Percentiles rank a stretch among this genome's conserved stretches.
Conservation (phyloP, 2,113 vertebrate species). For the Malurus melanocephalus region DNA sequence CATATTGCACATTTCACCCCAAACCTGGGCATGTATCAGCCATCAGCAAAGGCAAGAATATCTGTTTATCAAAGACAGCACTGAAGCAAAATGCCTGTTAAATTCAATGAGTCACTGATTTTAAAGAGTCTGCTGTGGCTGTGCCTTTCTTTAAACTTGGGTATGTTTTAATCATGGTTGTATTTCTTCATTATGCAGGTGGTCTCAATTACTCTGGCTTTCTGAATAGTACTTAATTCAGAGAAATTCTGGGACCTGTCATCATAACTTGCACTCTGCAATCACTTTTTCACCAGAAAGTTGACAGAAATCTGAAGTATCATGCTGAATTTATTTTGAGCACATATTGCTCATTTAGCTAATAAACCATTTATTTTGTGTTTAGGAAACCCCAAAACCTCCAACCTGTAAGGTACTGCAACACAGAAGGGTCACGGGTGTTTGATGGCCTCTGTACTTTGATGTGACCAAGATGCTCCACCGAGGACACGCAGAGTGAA, state of each 20-base stretch:
- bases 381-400: background rate
- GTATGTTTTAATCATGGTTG: background rate
- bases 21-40: background rate
- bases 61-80: background rate
- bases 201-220: background rate
- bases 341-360: background rate
- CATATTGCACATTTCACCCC: background rate
- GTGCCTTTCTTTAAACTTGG: background rate
- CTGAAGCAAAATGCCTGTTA: background rate
- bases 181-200: background rate
- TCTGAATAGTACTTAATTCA: background rate
- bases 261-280: background rate
- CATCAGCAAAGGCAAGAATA: background rate
- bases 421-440: fast-evolving
- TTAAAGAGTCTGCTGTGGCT: background rate
- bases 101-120: background rate
- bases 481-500: background rate
- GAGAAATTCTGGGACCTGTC: background rate
- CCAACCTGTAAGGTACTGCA: background rate
- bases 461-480: background rate
- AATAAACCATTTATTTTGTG: background rate
- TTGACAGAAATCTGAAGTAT: background rate
- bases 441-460: background rate
- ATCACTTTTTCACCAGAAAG: background rate
- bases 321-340: background rate